Base-by-base conservation (phyloP, 2,888 invertebrate genomes). In the Craniophora ligustri region DNA sequence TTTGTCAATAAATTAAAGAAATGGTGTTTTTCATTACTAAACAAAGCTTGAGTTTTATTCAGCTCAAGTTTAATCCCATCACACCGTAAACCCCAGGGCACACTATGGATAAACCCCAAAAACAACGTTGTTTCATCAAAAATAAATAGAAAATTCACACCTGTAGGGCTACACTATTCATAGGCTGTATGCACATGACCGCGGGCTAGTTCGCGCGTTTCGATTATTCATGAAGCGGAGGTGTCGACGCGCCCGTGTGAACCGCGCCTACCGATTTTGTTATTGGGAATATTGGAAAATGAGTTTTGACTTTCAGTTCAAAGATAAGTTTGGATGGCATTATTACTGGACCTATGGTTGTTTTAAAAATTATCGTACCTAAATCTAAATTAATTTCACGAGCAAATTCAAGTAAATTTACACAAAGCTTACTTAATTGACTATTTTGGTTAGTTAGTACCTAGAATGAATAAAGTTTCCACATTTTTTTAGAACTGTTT, bases 221-320 rank as follows among this genome's bases (percentile, higher is more conserved):
- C 81, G 77, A 84, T 84, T 86, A 85, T 86, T 85, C 86, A 86
- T 86, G 81, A 75, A 72, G 65, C 39, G 32, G 73, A 85, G 85
- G 85, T 84, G 84, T 85, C 75, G 82, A 78, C 63, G 61, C 70
- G 60, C 63, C 65, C 42, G 65, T 70, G 70, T 62, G 67, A 54
- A 66, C 26, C 13, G 34, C 32, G 35, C 54, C 71, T 66, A 66
- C 68, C 59, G 55, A 54, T 68, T 71, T 71, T 60, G 32, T 11
- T 49, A 14, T 46, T 13, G 41, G 39, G 18, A 34, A 39, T 55
- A 26, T 39, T 42, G 47, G 47, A 44, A 45, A 48, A 59, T 46
- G 40, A 59, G 11, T 59, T 54, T 59, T 14, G 23, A 26, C 0
- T n/a, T 26, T n/a, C n/a, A 26, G 5, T 26, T n/a, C 3, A 26